Evolutionary conservation across 2,797 vertebrate genomes (phyloP), one percentile per base, ranked within the genome.

Genomic region (Anguilla megastoma): DNA sequence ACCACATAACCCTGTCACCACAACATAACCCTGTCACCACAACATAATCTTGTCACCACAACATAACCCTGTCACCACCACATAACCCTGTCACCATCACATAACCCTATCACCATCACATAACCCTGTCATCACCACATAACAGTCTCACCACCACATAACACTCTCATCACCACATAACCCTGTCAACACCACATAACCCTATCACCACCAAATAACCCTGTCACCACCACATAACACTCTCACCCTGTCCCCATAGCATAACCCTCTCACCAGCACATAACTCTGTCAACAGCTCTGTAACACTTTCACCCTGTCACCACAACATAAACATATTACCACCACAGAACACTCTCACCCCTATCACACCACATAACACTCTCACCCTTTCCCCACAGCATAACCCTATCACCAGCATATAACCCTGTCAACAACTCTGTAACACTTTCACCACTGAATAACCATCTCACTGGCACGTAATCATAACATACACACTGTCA

Each of bases 201-300:
- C 12, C 87, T 90, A 87, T 52, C 36, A 36, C 86, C 71, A 92
- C 91, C 91, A 7, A 4, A 79, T 79, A 79, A 41, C 14, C 33
- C 74, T 79, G 0, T 41, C 79, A 54, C 12, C 30, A 69, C 3
- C 24, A 36, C 16, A 86, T 69, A 41, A 48, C 58, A 21, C 36
- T 33, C 33, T 84, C 82, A 54, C 27, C 48, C 48, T n/a, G 8
- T 54, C 36, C 36, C 36, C 36, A 41, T 41, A 5, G 16, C 82
- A 18, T 79, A 36, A 79, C 33, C 74, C 74, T 79, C 4, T 41
- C 74, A 79, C 33, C 36, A 33, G 0, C 5, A 41, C 33, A 79
- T 79, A 36, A 79, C 33, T 14, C 74, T 79, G 12, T 41, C 33
- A 41, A 12, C 21, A 45, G n/a, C n/a, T n/a, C n/a, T n/a, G n/a